Percentiles rank a stretch among this genome's conserved stretches.
These are phyloP conservation scores for Phortica magna DNA, from an alignment of 2,888 invertebrate species.

Conservation along the genomic window DNA sequence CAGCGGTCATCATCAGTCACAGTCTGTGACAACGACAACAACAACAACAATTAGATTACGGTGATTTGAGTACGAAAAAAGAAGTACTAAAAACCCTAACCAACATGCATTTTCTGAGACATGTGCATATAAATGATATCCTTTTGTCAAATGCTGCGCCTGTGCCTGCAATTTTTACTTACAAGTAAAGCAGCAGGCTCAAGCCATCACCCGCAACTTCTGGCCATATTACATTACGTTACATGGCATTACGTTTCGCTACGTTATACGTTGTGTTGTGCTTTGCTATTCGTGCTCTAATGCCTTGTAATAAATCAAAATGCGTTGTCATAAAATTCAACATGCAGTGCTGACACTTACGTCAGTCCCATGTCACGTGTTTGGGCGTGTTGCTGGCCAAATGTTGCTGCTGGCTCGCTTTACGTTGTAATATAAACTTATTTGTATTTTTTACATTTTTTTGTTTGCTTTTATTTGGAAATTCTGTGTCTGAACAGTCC, in stretches of 20 bases:
- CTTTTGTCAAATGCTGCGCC: conserved; percentile 47
- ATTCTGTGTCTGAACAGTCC: not conserved
- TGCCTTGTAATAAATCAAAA: conserved; percentile 67
- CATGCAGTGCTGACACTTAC: conserved; percentile 64
- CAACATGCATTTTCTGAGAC: conserved; percentile 36
- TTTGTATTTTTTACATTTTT: conserved; percentile 16
- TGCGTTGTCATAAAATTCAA: conserved; percentile 66
- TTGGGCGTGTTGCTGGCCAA: conserved; percentile 45
- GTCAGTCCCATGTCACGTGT: conserved; percentile 54
- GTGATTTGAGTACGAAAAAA: not conserved
- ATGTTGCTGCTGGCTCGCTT: not conserved
- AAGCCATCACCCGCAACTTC: not conserved
- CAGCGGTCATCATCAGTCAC: conserved; percentile 60
- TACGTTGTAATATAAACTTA: not conserved
- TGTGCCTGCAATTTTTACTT: not conserved
- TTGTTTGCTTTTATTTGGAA: not conserved
- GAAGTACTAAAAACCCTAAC: not conserved
- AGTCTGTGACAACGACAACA: conserved; percentile 50
- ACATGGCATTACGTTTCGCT: too few relatives aligned
- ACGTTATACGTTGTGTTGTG: not conserved
- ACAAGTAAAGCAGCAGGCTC: not conserved
- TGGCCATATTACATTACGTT: not conserved
- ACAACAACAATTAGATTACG: conserved; percentile 12
- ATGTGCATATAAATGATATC: conserved; percentile 60
- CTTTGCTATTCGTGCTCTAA: conserved; percentile 48